Evolutionary conservation across 1,140 invertebrate species (phyloP).

Genomic region (Eriocheir sinensis): DNA sequence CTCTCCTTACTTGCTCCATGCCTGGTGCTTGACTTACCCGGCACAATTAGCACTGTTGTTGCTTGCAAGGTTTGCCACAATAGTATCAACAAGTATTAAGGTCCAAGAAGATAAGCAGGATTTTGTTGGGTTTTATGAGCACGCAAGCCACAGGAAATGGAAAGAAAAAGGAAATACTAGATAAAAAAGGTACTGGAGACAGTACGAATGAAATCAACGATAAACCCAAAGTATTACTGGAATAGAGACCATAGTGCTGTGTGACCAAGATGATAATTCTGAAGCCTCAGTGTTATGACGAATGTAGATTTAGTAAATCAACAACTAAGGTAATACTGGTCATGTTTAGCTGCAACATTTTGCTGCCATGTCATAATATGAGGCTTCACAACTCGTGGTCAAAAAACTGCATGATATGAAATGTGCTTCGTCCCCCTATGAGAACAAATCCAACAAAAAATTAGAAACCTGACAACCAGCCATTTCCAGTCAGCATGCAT

Average conservation of each 20-base stretch:
- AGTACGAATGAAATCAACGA: constrained; percentile 74
- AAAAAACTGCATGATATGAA: constrained; percentile 72
- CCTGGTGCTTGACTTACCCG: constrained; percentile 74
- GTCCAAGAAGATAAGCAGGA: constrained; percentile 78
- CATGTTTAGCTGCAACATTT: not conserved
- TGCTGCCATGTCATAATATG: not conserved
- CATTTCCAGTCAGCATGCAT: constrained; percentile 78
- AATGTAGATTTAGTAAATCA: not conserved
- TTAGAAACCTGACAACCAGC: constrained; percentile 76
- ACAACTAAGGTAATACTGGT: not conserved
- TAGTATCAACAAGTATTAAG: constrained; percentile 77
- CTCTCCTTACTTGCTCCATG: constrained; percentile 76
- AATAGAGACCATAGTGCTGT: constrained; percentile 73
- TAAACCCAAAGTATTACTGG: constrained; percentile 73
- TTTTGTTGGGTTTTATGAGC: constrained; percentile 77
- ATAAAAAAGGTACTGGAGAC: constrained; percentile 77
- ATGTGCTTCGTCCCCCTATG: constrained; percentile 67
- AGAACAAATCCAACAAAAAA: constrained; percentile 58
- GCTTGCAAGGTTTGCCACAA: constrained; percentile 75
- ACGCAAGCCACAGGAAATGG: constrained; percentile 78
- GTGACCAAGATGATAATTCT: constrained; percentile 69
- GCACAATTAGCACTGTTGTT: constrained; percentile 76
- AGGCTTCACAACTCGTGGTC: constrained; percentile 69
- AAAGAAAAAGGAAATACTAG: constrained; percentile 78
- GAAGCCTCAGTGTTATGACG: constrained; percentile 41